These are phyloP conservation scores for Enteromius paludinosus DNA, from an alignment of 2,797 vertebrate genomes.

Conservation along the genomic window DNA sequence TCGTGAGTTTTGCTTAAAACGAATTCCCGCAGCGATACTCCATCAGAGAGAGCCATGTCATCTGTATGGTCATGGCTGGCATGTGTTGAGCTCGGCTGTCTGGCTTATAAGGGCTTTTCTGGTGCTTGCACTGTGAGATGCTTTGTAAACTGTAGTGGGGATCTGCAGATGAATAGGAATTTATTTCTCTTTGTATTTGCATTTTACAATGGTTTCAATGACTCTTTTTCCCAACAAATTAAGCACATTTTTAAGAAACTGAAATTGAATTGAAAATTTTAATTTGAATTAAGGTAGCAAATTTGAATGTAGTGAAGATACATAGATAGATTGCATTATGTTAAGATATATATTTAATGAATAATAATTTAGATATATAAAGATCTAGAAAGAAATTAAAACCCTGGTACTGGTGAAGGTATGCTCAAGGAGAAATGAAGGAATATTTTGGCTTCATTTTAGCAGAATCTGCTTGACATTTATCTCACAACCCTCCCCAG, in stretches of 20 bases:
- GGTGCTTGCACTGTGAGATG: constrained; percentile 29
- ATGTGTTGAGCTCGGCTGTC: constrained; percentile 37
- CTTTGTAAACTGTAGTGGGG: constrained; percentile 23
- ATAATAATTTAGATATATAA: too few relatives aligned
- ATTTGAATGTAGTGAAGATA: not conserved
- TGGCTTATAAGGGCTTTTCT: constrained; percentile 43
- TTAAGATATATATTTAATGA: not conserved
- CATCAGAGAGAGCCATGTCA: constrained; percentile 40
- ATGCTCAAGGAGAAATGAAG: not conserved
- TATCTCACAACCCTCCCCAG: constrained; percentile 8
- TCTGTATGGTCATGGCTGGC: constrained; percentile 63
- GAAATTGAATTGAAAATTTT: not conserved
- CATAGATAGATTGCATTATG: not conserved
- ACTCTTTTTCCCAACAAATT: not conserved
- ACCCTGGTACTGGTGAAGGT: not conserved
- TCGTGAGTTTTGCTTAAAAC: constrained; percentile 40
- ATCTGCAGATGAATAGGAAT: constrained; percentile 32
- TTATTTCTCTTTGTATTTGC: not conserved
- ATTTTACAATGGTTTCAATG: not conserved
- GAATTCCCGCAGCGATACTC: constrained; percentile 31
- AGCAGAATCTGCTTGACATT: constrained; percentile 28
- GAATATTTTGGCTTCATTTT: constrained; percentile 17
- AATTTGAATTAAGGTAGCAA: not conserved
- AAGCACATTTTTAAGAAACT: not conserved
- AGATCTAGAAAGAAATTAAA: constrained; percentile 5